Evolutionary conservation across 2,888 invertebrate genomes (phyloP), one percentile per base, ranked within the genome.

Genomic region (Harpalus rufipes): DNA sequence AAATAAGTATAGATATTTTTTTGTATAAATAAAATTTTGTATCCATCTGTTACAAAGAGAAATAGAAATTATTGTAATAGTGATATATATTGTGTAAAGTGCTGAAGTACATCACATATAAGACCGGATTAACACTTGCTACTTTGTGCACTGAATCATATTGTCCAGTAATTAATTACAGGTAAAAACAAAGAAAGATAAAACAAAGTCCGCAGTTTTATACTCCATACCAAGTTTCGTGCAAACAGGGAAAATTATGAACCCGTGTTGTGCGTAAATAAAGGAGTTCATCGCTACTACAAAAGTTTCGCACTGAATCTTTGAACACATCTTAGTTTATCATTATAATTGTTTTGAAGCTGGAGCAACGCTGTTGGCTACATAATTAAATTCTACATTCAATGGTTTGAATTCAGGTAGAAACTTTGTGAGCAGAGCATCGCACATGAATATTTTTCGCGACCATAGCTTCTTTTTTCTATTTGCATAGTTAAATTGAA

Each of bases 301-400:
- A 21, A 63, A 63, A 63, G 63, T 63, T 63, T 63, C 4, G 18
- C 25, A 63, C 21, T 63, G 63, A 21, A 63, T 63, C 63, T 63
- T 21, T 63, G 63, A 81, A 81, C 56, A 44, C 41, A 81, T 81
- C 65, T 63, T 44, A 63, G 44, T 81, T 81, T 63, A 81, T 81
- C 81, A 81, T 81, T 81, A 41, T 81, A 81, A 81, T 81, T 81
- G 65, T 65, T 81, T 81, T 81, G 51, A 68, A 81, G 63, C 25
- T 68, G 44, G 25, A 81, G 63, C 63, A 63, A 59, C 59, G 63
- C 81, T 68, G 51, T 68, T 81, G 32, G 18, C 39, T 81, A 68
- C 81, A 63, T 81, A 81, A 81, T 81, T 81, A 81, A 81, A 72
- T 81, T 81, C 68, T 68, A 25, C 41, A 81, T 81, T 81, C 68